A percentile compares a stretch with the other conserved stretches of the same genome.
Conservation (phyloP, 2,797 vertebrate genomes). For the Diplodus sargus region DNA sequence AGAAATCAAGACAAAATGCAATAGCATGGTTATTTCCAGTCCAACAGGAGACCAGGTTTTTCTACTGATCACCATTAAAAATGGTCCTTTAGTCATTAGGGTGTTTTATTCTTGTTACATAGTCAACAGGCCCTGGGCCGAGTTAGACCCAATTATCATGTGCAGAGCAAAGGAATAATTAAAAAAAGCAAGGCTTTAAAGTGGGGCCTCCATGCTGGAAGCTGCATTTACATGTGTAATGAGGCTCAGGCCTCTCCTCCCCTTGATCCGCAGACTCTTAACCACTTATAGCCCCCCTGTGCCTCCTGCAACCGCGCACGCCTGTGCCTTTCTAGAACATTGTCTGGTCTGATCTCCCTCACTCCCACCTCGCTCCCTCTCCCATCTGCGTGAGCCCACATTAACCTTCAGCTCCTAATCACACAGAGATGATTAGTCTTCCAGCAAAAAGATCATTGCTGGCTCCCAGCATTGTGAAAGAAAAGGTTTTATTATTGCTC, state of each 20-base stretch:
- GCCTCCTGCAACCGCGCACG: constrained; percentile 50
- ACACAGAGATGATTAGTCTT: constrained; percentile 76
- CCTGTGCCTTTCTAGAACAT: constrained; percentile 57
- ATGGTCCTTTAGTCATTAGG: constrained; percentile 70
- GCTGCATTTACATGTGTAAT: constrained; percentile 83
- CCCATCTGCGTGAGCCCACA: constrained; percentile 70
- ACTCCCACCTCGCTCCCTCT: constrained; percentile 55
- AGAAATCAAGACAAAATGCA: constrained; percentile 45
- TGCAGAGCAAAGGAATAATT: constrained; percentile 80
- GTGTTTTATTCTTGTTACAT: constrained; percentile 72
- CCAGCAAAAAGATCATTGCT: constrained; percentile 63
- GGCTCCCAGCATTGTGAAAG: constrained; percentile 59
- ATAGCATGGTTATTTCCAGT: constrained; percentile 22
- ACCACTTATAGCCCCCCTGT: constrained; percentile 73
- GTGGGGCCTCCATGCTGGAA: constrained; percentile 74
- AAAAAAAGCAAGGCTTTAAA: constrained; percentile 77
- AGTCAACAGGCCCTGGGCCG: constrained; percentile 71
- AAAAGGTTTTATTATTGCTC: constrained; percentile 54
- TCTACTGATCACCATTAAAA: constrained; percentile 67
- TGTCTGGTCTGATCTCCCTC: constrained; percentile 67
- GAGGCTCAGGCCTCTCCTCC: constrained; percentile 73
- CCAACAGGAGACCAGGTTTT: constrained; percentile 36
- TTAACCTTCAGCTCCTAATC: constrained; percentile 85
- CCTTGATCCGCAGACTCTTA: constrained; percentile 75
- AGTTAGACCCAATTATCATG: constrained; percentile 77